phyloP scores from a whole-genome alignment of 2,113 vertebrate genomes.

The Tauraco erythrolophus region DNA sequence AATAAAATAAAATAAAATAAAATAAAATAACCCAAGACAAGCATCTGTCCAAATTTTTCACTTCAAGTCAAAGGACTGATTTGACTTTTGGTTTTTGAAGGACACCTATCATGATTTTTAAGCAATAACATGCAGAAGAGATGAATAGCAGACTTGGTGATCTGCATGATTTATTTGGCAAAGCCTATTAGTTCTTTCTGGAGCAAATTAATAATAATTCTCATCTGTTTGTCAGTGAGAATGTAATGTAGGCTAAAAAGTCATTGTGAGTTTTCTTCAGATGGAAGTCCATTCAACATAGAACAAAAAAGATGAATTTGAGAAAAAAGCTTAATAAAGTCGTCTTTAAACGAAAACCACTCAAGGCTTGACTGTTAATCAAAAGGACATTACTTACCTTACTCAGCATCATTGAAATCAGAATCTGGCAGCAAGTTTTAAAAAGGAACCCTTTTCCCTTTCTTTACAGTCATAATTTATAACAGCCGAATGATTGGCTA shows the following conservation, averaged over 20 bases:
- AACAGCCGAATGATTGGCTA: neutral
- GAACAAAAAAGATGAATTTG: neutral
- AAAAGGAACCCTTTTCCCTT: neutral
- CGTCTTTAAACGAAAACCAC: neutral
- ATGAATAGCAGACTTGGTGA: neutral
- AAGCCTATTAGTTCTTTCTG: neutral
- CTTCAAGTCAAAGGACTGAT: neutral
- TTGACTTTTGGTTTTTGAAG: neutral
- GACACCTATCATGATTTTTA: neutral
- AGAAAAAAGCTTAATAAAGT: slow-evolving; percentile 3
- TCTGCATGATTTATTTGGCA: neutral
- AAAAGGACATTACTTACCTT: slow-evolving; percentile 4
- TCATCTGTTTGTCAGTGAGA: neutral
- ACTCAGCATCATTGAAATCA: neutral
- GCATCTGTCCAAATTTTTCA: neutral
- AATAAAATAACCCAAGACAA: neutral
- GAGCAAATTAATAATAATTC: neutral
- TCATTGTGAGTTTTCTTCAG: neutral
- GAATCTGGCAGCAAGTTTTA: neutral
- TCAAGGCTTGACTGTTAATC: neutral
- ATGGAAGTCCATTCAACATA: neutral
- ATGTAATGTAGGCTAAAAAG: neutral
- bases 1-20: no score
- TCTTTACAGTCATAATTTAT: neutral
- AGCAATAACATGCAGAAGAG: neutral